Base-by-base conservation (phyloP, 2,797 vertebrate genomes). In the Oreochromis grahami region DNA sequence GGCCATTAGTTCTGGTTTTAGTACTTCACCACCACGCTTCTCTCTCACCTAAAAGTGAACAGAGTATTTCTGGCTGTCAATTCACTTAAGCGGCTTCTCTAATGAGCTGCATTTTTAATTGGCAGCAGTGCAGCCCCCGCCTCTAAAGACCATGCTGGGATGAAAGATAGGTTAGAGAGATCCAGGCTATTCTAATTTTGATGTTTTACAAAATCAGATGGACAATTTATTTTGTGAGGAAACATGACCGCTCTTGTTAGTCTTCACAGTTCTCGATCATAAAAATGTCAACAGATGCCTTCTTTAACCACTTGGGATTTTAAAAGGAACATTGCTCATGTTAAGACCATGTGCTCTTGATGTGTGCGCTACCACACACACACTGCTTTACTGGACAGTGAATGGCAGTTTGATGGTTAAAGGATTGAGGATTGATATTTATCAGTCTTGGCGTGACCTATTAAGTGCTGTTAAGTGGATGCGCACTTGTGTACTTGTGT, bases 101-200 rank as follows among this genome's bases (percentile, higher is more conserved):
- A 92, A 93, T 86, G 82, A 91, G 85, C 85, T 81, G 70, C 81
- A 52, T 76, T 55, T 83, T 87, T 91, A 92, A 92, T 90, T 89
- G 82, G 81, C 89, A 85, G 58, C 51, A 8, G 15, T 11, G 82
- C 77, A 52, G 43, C 84, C 56, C 63, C 76, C 15, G 38, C 78
- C 81, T 76, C 80, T 14, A 17, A 56, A 76, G 76, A 84, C 50
- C 84, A 76, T 15, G 34, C 52, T 10, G 17, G 63, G 81, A 45
- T 84, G 72, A 80, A 89, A 70, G 36, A 21, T 51, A 76, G 60
- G 82, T 88, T 77, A 7, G 86, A 78, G 48, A 82, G 55, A 86
- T 86, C 51, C 70, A 74, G 60, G 43, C 51, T 70, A 12, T 56
- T 80, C 19, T 72, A 32, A 86, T 77, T 53, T 60, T 55, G n/a